Conservation (phyloP, 2,888 invertebrate species). For the Agriopis marginaria region DNA sequence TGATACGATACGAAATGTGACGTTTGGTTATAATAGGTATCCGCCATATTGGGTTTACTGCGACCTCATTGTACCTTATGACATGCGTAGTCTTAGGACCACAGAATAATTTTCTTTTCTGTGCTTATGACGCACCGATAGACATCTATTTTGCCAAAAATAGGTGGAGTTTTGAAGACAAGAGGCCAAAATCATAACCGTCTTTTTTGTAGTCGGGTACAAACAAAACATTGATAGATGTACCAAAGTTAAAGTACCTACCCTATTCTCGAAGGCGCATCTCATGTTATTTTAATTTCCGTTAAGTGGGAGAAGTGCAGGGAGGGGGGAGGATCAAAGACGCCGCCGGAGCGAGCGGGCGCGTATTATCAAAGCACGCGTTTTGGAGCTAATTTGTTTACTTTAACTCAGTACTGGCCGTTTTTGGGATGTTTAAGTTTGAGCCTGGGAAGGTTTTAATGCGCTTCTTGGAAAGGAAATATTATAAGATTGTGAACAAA, state of each 20-base stretch:
- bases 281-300: constrained; percentile 72
- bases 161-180: too few relatives aligned
- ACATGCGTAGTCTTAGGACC: too few relatives aligned
- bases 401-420: constrained; percentile 39
- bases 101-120: too few relatives aligned
- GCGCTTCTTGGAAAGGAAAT: constrained; percentile 26
- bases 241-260: not conserved
- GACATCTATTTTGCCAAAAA: too few relatives aligned
- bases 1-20: too few relatives aligned
- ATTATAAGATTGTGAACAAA: not conserved
- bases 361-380: constrained; percentile 54
- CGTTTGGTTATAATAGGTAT: too few relatives aligned
- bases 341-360: constrained; percentile 58
- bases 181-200: too few relatives aligned
- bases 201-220: too few relatives aligned
- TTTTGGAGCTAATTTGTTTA: constrained; percentile 33
- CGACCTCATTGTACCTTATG: too few relatives aligned
- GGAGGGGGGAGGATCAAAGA: constrained; percentile 61
- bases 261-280: constrained; percentile 5
- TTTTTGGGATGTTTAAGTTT: constrained; percentile 31
- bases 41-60: too few relatives aligned
- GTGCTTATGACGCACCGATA: too few relatives aligned
- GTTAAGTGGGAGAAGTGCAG: constrained; percentile 63
- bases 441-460: constrained; percentile 42
- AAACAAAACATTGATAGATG: not conserved